Percentiles rank a stretch among this genome's conserved stretches.
phyloP scores from a whole-genome alignment of 1,140 invertebrate species.

The Aporrectodea caliginosa region DNA sequence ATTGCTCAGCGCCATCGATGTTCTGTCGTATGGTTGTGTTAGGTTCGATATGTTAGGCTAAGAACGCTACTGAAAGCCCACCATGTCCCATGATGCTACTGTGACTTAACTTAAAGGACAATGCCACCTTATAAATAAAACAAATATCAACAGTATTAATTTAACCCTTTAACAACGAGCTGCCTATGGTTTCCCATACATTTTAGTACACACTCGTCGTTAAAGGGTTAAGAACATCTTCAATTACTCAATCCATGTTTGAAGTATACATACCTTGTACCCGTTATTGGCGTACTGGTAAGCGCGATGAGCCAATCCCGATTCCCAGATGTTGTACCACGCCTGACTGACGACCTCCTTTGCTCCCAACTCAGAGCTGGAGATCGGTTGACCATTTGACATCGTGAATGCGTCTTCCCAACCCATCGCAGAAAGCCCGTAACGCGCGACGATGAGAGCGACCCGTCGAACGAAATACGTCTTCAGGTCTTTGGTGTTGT shows the following conservation, averaged over 20 bases:
- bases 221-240: too few species aligned
- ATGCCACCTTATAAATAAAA: too few species aligned
- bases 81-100: too few species aligned
- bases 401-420: conserved; percentile 21
- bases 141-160: too few species aligned
- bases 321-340: conserved; percentile 10
- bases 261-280: conserved; percentile 8
- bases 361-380: background rate
- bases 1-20: too few species aligned
- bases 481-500: background rate
- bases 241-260: background rate
- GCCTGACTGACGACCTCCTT: conserved; percentile 3
- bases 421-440: conserved; percentile 5
- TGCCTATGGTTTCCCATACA: too few species aligned
- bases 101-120: too few species aligned
- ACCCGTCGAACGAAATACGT: conserved; percentile 13
- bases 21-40: too few species aligned
- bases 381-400: background rate
- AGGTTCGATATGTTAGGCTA: too few species aligned
- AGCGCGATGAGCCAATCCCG: background rate
- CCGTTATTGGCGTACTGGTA: conserved; percentile 11
- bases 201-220: too few species aligned
- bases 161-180: too few species aligned
- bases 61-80: too few species aligned
- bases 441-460: background rate